Percentiles rank a stretch among this genome's conserved stretches.
phyloP scores from a whole-genome alignment of 2,797 vertebrate genomes.

The Neostethus bicornis region DNA sequence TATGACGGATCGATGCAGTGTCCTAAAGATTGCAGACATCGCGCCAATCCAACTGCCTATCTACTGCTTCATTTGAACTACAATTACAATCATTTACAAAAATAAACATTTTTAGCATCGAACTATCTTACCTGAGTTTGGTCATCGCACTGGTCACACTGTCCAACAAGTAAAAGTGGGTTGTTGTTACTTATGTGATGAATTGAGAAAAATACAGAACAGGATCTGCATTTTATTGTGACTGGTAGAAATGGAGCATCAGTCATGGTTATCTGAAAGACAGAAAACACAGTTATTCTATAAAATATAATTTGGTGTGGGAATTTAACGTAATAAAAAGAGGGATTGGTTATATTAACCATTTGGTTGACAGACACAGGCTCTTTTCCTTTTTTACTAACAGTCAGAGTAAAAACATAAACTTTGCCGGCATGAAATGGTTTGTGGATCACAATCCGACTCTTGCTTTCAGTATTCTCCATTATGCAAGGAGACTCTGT shows the following conservation, averaged over 20 bases:
- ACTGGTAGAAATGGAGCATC: conserved; percentile 66
- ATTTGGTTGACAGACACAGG: conserved; percentile 70
- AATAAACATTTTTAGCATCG: neutral
- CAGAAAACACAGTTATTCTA: neutral
- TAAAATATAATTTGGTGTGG: neutral
- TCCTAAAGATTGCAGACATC: no score
- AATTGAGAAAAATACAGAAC: conserved; percentile 49
- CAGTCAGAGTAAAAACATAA: conserved; percentile 76
- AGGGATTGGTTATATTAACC: neutral
- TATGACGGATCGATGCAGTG: no score
- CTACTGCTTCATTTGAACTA: no score
- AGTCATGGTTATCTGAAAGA: conserved; percentile 71
- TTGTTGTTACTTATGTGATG: conserved; percentile 45
- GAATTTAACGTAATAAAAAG: no score
- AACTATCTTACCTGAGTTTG: conserved; percentile 58
- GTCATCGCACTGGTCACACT: conserved; percentile 71
- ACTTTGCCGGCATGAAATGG: conserved; percentile 52
- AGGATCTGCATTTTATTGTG: conserved; percentile 75
- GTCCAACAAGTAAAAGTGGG: conserved; percentile 67
- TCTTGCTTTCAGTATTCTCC: conserved; percentile 29
- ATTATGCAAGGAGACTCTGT: conserved; percentile 19
- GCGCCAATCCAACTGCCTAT: no score
- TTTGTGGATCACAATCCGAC: conserved; percentile 53
- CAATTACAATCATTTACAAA: no score
- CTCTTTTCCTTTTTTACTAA: conserved; percentile 71